Conservation (phyloP, 2,113 vertebrate genomes). For the Istiophorus platypterus region DNA sequence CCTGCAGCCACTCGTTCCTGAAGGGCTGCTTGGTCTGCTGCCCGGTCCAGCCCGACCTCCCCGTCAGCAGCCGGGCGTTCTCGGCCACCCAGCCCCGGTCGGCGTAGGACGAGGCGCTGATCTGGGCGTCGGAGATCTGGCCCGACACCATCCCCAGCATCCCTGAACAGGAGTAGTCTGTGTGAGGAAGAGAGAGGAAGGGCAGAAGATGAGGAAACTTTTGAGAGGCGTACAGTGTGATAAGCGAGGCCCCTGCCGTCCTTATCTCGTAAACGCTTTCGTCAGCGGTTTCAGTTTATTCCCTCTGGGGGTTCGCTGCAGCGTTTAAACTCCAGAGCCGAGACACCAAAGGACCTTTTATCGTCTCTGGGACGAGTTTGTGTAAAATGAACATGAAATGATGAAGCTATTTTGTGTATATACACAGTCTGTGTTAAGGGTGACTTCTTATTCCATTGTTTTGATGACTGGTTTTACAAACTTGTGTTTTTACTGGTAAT, state of each 20-base stretch:
- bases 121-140: conserved; percentile 94
- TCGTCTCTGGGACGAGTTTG: conserved; percentile 6
- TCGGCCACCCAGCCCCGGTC: conserved; percentile 95
- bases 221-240: conserved; percentile 1
- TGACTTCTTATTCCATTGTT: not conserved
- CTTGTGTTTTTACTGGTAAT: too few relatives aligned
- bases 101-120: conserved; percentile 91
- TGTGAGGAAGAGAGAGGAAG: not conserved
- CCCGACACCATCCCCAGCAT: conserved; percentile 99
- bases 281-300: conserved; percentile 20
- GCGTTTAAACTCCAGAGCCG: conserved; percentile 3
- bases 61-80: conserved; percentile 92
- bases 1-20: conserved; percentile 89
- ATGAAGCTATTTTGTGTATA: not conserved
- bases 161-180: conserved; percentile 93
- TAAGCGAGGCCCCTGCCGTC: conserved; percentile 33
- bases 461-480: too few relatives aligned
- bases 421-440: not conserved
- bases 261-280: conserved; percentile 31
- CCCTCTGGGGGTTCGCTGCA: conserved; percentile 28
- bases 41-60: conserved; percentile 92
- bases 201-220: conserved; percentile 11
- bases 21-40: conserved; percentile 85
- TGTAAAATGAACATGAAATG: not conserved
- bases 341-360: conserved; percentile 29